Base-by-base conservation (phyloP, 2,888 invertebrate species). In the Dastarcus helophoroides region DNA sequence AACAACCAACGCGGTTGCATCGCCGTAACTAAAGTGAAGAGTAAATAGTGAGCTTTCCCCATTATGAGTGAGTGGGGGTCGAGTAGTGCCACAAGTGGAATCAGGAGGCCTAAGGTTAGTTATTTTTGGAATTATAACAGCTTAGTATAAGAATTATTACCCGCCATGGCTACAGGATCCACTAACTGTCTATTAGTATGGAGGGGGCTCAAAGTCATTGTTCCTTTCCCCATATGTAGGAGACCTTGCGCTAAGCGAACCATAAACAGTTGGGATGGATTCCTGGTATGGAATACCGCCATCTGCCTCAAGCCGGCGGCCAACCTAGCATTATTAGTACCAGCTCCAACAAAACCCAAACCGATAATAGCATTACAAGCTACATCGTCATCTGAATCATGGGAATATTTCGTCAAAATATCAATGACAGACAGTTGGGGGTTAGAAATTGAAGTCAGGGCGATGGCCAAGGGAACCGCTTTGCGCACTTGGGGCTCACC, bases 1-100 rank as follows among this genome's bases (percentile, higher is more conserved):
- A 97, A 82, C 42, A 99, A 65, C 94, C 97, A 94, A 37, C 98
- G 76, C 1, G 98, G 97, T 55, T 97, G 95, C 81, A 99, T 95
- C 23, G 97, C 93, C 5, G 93, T 80, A 12, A 90, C 90, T 50
- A 99, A 63, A 22, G 85, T 80, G 62, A 90, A 98, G 39, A 98
- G 64, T 41, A 98, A 68, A 60, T 95, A 97, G 62, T 97, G 95
- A 21, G 89, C 88, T 57, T 88, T 83, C 36, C 89, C 89, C 40
- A 91, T 69, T 52, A 90, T 81, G 43, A 59, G 39, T 9, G 50
- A 39, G 25, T 54, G 53, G 1, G 58, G 53, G 32, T 58, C 57
- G 16, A 39, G 31, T n/a, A 60, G 32, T 1, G 54, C 39, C 3
- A 59, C 47, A 11, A 56, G 30, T 1, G 53, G 48, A 14, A 55